phyloP scores from a whole-genome alignment of 2,113 vertebrate species.

The Hyaena hyaena region DNA sequence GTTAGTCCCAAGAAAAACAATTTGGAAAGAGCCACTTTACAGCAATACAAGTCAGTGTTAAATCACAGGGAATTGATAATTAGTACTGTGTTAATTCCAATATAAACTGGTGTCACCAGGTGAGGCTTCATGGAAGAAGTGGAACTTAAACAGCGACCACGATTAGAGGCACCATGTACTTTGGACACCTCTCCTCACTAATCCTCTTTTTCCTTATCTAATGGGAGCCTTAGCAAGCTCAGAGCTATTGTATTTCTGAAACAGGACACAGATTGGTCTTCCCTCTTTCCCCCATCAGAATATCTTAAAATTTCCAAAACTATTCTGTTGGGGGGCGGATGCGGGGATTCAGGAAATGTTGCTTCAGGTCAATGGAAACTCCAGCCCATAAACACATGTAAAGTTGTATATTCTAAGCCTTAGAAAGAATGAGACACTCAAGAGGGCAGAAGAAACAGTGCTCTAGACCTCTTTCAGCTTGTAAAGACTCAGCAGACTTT shows the following conservation, averaged over 20 bases:
- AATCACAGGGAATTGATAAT: not conserved
- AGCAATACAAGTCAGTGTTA: not conserved
- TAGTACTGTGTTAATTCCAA: not conserved
- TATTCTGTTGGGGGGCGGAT: not conserved
- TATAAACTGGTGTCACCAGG: not conserved
- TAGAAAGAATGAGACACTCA: not conserved
- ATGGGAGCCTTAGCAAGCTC: not conserved
- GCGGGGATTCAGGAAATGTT: not conserved
- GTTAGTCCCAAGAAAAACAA: not conserved
- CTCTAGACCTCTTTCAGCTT: not conserved
- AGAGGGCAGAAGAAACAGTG: not conserved
- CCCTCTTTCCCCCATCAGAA: not conserved
- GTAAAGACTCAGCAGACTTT: not conserved
- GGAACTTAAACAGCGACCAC: not conserved
- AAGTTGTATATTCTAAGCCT: not conserved
- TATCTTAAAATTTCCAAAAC: slow-evolving; percentile 19
- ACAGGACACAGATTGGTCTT: not conserved
- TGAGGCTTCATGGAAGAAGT: not conserved
- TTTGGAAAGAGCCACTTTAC: not conserved
- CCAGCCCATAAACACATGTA: not conserved
- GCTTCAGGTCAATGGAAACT: not conserved
- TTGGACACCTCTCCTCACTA: not conserved
- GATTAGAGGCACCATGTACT: not conserved
- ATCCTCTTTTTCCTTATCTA: not conserved
- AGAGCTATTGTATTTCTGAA: not conserved